Conservation (phyloP, 2,888 invertebrate species). For the Lysandra bellargus region DNA sequence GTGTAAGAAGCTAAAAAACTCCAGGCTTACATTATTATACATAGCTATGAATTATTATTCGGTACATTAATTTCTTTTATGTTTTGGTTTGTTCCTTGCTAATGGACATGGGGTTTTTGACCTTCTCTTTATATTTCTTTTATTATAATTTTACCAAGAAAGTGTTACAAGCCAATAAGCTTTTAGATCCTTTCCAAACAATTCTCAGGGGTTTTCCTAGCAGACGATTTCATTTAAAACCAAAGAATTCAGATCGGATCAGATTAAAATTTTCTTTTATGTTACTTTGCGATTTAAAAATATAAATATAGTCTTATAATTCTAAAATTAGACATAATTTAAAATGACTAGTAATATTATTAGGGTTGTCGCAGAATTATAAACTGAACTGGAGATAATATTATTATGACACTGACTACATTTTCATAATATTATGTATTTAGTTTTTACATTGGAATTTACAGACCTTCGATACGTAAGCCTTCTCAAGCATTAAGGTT, state of each 20-base stretch:
- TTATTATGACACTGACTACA: no score
- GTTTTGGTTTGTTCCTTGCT: neutral
- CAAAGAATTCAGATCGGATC: neutral
- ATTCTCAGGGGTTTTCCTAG: neutral
- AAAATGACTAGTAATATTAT: no score
- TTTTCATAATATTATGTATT: no score
- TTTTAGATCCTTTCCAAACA: neutral
- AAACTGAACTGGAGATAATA: no score
- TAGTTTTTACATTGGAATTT: no score
- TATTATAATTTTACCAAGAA: neutral
- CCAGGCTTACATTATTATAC: neutral
- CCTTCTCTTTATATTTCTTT: neutral
- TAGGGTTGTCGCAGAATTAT: no score
- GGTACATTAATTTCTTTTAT: neutral
- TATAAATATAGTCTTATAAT: no score
- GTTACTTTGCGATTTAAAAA: no score
- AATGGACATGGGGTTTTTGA: neutral
- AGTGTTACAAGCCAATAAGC: neutral
- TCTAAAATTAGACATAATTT: no score
- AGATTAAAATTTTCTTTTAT: neutral
- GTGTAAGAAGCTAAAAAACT: neutral
- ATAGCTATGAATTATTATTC: constrained; percentile 2
- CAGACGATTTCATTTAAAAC: neutral
- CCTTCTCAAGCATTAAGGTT: no score
- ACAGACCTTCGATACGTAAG: no score